Evolutionary conservation across 1,140 invertebrate genomes (phyloP), one percentile per base, ranked within the genome.

Genomic region (Drosophila chauvacae): DNA sequence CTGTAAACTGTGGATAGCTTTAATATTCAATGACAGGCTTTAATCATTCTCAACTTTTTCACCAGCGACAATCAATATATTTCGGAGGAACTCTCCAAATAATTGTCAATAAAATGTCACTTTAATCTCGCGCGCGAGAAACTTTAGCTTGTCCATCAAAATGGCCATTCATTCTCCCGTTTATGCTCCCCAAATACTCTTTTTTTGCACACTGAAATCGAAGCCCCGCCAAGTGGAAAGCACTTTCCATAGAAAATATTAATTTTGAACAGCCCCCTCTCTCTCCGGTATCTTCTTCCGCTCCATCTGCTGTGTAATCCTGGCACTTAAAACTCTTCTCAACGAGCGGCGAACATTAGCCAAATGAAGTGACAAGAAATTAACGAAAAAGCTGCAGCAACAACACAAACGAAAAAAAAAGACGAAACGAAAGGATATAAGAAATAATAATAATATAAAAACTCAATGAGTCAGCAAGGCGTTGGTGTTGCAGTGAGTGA

Each of bases 281-380:
- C 28, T 7, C 14, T 28, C 20, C 37, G 4, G 28, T n/a, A n/a
- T 39, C 65, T 26, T 30, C 65, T 65, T 76, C 47, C 72, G 73
- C 72, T 76, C 61, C 72, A 77, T 76, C 72, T 66, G 72, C 55
- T 74, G 62, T 58, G 55, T 77, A 76, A 76, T 76, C 70, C 70
- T 72, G 70, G 70, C 42, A 73, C 70, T 73, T 73, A 73, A 73
- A 72, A 72, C 45, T 72, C 69, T 51, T 72, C 53, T 23, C 55
- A n/a, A 44, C 66, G 70, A 51, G 69, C 45, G 59, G 66, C 33
- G 44, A 59, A 72, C 77, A 71, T 87, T 77, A 80, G 83, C 58
- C 69, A 62, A 84, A 85, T 84, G 81, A 85, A 84, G 74, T 85
- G 77, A 81, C 58, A 81, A 79, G 70, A 60, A 81, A 71, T 81